Evolutionary conservation across 2,797 vertebrate species (phyloP), one percentile per base, ranked within the genome.

Genomic region (Bradypus variegatus): DNA sequence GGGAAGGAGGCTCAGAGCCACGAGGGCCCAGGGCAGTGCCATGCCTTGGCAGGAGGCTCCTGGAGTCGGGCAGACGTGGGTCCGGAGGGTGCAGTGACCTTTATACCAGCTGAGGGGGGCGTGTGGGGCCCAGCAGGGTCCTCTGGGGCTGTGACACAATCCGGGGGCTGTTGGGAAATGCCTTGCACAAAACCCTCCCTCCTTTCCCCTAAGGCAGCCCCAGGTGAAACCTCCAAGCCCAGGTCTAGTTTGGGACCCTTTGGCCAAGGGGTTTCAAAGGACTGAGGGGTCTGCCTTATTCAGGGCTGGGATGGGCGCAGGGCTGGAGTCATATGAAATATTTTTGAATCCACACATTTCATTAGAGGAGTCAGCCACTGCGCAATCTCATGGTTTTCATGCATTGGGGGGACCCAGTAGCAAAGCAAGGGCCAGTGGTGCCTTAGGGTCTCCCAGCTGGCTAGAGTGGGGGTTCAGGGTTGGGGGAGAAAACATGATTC

Each of bases 1-100:
- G 8, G 95, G 94, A 23, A 94, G 83, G 55, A 96, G 81, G 73
- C 94, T 95, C 77, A 96, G 76, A 77, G 86, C 6, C 0, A 87
- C 5, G 0, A 96, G 91, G 19, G 38, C 38, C 92, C 89, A 55
- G 27, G 27, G 14, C 45, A 95, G 73, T 0, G 27, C 50, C 50
- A 50, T 50, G 50, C 50, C 14, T 1, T 2, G 8, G 14, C 50
- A 50, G 50, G 50, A 50, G 48, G 50, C 11, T 14, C 50, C 50
- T 50, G 50, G 79, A 45, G 50, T 3, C 14, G 8, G 50, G 11
- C 50, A 14, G 50, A 13, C 10, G 50, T 11, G 50, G 5, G 10
- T 8, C 11, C 50, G 50, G 50, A 50, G 50, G 50, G 50, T 50
- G 50, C 50, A 50, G 50, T 50, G 50, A 50, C 50, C 8, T 50